Evolutionary conservation across 1,140 invertebrate species (phyloP).

Genomic region (Limonius californicus): DNA sequence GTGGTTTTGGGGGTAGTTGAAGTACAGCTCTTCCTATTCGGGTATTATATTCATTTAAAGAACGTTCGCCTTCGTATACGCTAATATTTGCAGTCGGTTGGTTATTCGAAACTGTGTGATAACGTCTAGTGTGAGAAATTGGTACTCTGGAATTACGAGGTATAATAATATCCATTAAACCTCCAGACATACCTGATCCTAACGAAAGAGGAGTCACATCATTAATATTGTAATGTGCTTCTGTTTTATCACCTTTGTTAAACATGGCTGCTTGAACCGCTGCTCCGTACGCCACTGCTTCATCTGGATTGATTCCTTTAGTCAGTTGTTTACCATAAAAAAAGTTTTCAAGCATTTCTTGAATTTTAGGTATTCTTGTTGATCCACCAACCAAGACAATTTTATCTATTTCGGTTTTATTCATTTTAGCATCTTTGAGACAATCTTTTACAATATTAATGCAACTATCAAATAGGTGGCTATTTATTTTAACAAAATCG

Average conservation of each 20-base stretch:
- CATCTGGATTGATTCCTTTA: conserved; percentile 69
- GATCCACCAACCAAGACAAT: conserved; percentile 97
- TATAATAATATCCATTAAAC: conserved; percentile 54
- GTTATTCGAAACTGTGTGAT: no score
- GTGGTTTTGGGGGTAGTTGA: no score
- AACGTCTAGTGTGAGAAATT: conserved; percentile 44
- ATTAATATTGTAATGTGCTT: conserved; percentile 56
- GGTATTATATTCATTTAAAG: no score
- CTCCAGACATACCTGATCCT: conserved; percentile 65
- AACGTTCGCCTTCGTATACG: no score
- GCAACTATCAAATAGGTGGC: conserved; percentile 62
- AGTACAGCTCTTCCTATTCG: no score
- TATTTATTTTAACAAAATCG: no score
- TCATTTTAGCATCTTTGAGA: conserved; percentile 93
- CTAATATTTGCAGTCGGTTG: no score
- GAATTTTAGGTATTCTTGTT: conserved; percentile 98
- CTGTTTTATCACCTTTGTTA: conserved; percentile 55
- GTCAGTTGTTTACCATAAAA: conserved; percentile 79
- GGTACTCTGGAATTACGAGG: conserved; percentile 62
- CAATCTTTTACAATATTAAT: conserved; percentile 94
- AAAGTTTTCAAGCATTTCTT: conserved; percentile 89
- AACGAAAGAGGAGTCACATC: conserved; percentile 72
- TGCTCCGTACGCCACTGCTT: conserved; percentile 74
- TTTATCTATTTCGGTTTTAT: conserved; percentile 92
- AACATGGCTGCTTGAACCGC: conserved; percentile 61